phyloP scores from a whole-genome alignment of 2,113 vertebrate species.

The Anas platyrhynchos region DNA sequence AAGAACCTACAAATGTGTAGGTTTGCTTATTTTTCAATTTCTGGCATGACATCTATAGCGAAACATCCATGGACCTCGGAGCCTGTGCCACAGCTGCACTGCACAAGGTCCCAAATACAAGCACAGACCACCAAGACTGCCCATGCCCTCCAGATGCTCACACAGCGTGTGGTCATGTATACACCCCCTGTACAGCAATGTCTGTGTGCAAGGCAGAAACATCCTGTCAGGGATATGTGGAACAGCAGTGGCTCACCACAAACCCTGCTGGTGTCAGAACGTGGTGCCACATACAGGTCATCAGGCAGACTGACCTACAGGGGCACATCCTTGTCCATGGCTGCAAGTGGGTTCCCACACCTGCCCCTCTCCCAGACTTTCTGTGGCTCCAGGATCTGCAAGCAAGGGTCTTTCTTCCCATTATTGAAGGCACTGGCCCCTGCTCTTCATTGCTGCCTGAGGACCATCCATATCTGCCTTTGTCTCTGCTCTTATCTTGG shows the following conservation, averaged over 20 bases:
- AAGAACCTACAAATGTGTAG: background rate
- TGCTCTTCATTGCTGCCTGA: slow-evolving; percentile 21
- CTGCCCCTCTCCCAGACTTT: rapidly evolving
- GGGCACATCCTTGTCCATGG: rapidly evolving
- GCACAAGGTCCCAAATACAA: background rate
- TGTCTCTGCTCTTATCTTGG: slow-evolving; percentile 37
- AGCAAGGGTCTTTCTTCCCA: background rate
- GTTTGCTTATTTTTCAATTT: background rate
- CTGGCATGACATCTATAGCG: rapidly evolving
- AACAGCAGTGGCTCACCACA: background rate
- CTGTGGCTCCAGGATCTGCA: background rate
- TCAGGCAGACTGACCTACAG: background rate
- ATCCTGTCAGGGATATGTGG: background rate
- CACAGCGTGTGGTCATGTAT: background rate
- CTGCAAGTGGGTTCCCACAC: background rate
- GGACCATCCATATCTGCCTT: background rate
- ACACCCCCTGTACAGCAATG: background rate
- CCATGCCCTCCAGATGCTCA: background rate
- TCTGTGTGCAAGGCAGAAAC: background rate
- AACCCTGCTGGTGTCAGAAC: background rate
- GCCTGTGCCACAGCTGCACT: background rate
- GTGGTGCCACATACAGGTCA: rapidly evolving
- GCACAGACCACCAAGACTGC: background rate
- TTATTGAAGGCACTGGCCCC: background rate
- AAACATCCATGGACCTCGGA: background rate